Evolutionary conservation across 1,140 invertebrate species (phyloP), one percentile per base, ranked within the genome.

Genomic region (Cyclargus thomasi): DNA sequence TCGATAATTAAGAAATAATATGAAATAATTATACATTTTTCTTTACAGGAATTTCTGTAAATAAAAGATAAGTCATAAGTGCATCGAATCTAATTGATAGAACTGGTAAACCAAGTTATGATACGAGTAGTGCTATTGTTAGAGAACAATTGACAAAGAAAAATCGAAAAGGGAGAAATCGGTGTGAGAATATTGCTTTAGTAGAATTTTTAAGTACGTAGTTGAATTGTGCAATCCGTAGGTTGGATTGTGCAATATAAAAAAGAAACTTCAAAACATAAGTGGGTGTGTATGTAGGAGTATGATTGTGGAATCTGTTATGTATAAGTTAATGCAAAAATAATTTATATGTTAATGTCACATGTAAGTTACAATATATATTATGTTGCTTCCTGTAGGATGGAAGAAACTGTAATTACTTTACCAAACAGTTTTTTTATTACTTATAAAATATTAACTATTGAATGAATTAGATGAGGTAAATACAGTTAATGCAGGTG

Each of bases 241-340:
- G 55, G 55, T 59, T 59, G 55, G 55, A 59, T 59, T 59, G 55
- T 59, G 55, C 55, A 59, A 59, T 21, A 11, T 59, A 59, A 59
- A 59, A 59, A 59, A 59, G 55, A 59, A 59, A 59, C 55, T 59
- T 59, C 18, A 59, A 59, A 59, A 59, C 53, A 59, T 21, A 18
- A 59, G 55, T 59, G 20, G 55, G 55, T 59, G 55, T 59, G 17
- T 20, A 59, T 59, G 55, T 59, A 59, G 55, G 55, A 20, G 55
- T 59, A 59, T 59, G 55, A 59, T 20, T 59, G 18, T 59, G 55
- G 55, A 59, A n/a, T 20, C 0, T 59, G 17, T 20, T 59, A 21
- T 21, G 18, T 59, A 47, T 20, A 21, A 59, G 21, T 59, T 59
- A 18, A 59, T 59, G 18, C 55, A 59, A 59, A 59, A 59, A 18